Conservation (phyloP, 1,140 invertebrate genomes). For the Tetragonula clypearis region DNA sequence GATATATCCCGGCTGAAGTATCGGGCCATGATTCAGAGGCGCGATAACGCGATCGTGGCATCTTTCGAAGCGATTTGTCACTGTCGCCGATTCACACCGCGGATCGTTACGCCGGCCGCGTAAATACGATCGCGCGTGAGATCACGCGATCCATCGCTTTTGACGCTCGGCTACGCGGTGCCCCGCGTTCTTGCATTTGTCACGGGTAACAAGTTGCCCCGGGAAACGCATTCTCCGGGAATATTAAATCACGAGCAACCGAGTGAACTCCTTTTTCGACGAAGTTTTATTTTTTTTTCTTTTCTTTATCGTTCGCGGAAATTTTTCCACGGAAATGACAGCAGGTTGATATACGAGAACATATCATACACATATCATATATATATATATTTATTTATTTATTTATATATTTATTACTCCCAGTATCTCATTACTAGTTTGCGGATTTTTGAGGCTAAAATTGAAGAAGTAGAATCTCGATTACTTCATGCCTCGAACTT, state of each 20-base stretch:
- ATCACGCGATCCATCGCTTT: conserved; percentile 14
- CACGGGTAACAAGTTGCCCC: conserved; percentile 8
- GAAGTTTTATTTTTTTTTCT: neutral
- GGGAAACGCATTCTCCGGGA: neutral
- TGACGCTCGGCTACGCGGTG: neutral
- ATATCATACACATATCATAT: neutral
- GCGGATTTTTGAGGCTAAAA: too few species aligned
- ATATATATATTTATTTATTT: too few species aligned
- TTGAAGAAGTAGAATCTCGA: too few species aligned
- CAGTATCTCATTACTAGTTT: too few species aligned
- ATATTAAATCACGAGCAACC: conserved; percentile 6
- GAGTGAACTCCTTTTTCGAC: neutral
- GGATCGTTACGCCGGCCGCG: neutral
- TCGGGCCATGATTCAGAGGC: conserved; percentile 49
- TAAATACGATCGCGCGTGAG: conserved; percentile 30
- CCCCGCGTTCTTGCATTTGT: neutral
- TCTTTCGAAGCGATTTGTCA: conserved; percentile 49
- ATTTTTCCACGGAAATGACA: neutral
- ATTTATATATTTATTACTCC: too few species aligned
- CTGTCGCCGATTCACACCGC: conserved; percentile 22
- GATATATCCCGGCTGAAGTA: conserved; percentile 47
- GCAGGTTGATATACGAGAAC: neutral
- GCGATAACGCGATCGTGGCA: conserved; percentile 45
- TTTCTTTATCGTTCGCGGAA: neutral
- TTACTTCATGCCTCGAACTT: too few species aligned